Evolutionary conservation across 1,140 invertebrate species (phyloP).

Genomic region (Zaprionus vittiger): DNA sequence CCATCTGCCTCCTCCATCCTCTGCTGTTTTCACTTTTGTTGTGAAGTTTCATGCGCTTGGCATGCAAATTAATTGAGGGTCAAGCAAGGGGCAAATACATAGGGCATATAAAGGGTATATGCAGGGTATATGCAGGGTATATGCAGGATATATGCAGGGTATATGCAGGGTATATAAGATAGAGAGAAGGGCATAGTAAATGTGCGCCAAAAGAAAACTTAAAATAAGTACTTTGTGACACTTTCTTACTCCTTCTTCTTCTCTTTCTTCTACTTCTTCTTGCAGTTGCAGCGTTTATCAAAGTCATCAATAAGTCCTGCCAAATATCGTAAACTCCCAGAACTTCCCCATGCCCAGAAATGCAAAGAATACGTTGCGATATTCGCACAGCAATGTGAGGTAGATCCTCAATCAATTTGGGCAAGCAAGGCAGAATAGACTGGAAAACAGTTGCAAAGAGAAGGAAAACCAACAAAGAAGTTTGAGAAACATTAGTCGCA

Average conservation of each 20-base stretch:
- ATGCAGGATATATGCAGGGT: too few relatives aligned
- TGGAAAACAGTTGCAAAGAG: conserved; percentile 13
- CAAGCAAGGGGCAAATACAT: neutral
- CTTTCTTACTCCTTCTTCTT: neutral
- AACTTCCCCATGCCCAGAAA: neutral
- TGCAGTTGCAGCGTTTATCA: neutral
- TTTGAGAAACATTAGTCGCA: conserved; percentile 77
- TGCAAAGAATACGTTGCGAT: neutral
- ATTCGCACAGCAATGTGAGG: neutral
- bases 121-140: too few relatives aligned
- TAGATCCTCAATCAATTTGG: neutral
- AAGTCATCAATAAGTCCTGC: neutral
- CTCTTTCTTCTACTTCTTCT: neutral
- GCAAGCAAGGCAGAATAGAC: conserved; percentile 3
- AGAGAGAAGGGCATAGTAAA: too few relatives aligned
- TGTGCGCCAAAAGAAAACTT: too few relatives aligned
- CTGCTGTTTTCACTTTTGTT: conserved; percentile 1
- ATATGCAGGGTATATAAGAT: neutral
- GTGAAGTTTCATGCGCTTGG: conserved; percentile 8
- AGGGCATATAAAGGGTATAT: conserved; percentile 3
- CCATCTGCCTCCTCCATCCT: conserved; percentile 22
- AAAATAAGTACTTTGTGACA: too few relatives aligned
- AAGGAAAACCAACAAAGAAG: conserved; percentile 63
- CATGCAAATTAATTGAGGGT: conserved; percentile 7
- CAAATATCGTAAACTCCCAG: neutral